Base-by-base conservation (phyloP, 2,113 vertebrate genomes). In the Heterocephalus glaber region DNA sequence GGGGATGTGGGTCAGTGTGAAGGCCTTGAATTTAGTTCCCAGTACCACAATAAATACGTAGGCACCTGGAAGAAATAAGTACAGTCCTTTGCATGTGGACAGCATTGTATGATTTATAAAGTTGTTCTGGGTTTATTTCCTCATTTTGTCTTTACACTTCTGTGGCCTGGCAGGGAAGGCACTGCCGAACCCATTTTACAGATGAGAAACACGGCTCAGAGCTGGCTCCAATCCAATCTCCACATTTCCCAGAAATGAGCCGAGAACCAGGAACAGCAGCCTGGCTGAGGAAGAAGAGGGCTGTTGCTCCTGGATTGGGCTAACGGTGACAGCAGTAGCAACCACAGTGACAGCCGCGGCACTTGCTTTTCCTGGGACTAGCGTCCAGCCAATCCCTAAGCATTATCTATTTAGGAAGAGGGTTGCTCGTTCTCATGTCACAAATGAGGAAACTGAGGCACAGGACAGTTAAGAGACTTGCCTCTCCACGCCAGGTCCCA, bases 271-370 rank as follows among this genome's bases (percentile, higher is more conserved):
- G 38, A 56, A 66, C 20, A 12, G 13, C 86, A 35, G 47, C 4
- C 1, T 0, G 5, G 56, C 47, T 2, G 38, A 30, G 38, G 24
- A 5, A 38, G 52, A 24, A 16, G 88, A 44, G 19, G 58, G 54
- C 41, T 0, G 35, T 0, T 0, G 1, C 3, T 4, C 35, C 65
- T 24, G 52, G 47, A 5, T 0, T 16, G 79, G 38, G 12, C 26
- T 24, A 2, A 3, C 2, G 5, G 33, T 5, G 49, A 24, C 49
- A 3, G 17, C 19, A 41, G 3, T 3, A 5, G 22, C 1, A 4
- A 7, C 6, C 70, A 3, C 38, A 1, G 11, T 0, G 61, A 26
- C 28, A 41, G 74, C 10, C 0, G 3, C 70, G 33, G 38, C 52
- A 30, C 41, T 5, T 19, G 74, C 76, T 35, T 20, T 54, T 28